phyloP scores from a whole-genome alignment of 2,113 vertebrate genomes.

The Ceyx cyanopectus region DNA sequence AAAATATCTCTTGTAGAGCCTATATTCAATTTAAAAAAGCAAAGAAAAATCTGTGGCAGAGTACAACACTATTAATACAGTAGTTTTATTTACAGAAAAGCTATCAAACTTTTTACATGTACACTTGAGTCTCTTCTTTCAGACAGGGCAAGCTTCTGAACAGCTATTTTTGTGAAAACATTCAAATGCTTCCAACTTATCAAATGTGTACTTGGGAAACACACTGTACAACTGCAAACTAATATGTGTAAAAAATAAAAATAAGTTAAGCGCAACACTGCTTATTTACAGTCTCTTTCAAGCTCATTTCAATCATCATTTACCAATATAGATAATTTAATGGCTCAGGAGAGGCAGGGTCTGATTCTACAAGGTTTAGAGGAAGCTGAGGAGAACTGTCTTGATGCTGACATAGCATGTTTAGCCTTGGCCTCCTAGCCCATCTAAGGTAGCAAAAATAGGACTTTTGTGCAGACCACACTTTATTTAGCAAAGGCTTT shows the following conservation, averaged over 20 bases:
- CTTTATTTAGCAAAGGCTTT: neutral
- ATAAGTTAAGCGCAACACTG: neutral
- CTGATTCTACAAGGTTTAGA: neutral
- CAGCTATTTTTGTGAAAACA: neutral
- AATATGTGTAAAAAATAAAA: constrained; percentile 25
- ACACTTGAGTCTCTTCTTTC: constrained; percentile 9
- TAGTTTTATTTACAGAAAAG: constrained; percentile 65
- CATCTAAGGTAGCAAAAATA: neutral
- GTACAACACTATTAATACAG: constrained; percentile 26
- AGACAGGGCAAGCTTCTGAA: neutral
- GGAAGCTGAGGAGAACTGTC: neutral
- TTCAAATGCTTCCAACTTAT: constrained; percentile 1
- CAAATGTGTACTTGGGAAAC: neutral
- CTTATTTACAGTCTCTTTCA: neutral
- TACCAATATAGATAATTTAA: neutral
- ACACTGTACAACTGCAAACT: neutral
- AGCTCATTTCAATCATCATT: neutral
- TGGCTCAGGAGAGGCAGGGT: constrained; percentile 21
- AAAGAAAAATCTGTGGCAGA: neutral
- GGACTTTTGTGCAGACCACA: neutral
- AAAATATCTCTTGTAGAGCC: constrained; percentile 38
- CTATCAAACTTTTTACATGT: neutral
- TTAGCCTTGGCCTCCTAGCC: too few species aligned
- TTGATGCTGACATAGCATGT: neutral
- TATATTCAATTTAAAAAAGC: neutral